Evolutionary conservation across 2,113 vertebrate species (phyloP).

Genomic region (Oplegnathus fasciatus): DNA sequence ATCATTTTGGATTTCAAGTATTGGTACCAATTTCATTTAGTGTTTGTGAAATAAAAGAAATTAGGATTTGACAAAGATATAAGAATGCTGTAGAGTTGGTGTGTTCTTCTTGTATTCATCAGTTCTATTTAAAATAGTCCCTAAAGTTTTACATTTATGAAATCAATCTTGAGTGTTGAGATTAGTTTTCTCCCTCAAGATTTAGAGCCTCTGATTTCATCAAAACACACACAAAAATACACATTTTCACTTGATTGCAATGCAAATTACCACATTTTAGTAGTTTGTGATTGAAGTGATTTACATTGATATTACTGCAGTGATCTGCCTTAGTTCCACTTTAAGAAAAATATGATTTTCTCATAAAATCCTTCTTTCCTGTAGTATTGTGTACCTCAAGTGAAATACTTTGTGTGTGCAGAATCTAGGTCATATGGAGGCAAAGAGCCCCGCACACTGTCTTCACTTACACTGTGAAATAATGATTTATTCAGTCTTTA

Average conservation of each 20-base stretch:
- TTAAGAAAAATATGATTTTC: background rate
- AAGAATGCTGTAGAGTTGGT: background rate
- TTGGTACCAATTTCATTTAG: background rate
- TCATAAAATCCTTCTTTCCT: background rate
- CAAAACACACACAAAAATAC: background rate
- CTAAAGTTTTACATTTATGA: background rate
- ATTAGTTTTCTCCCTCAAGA: background rate
- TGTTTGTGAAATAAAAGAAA: background rate
- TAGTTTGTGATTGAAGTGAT: background rate
- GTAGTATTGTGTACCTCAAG: background rate
- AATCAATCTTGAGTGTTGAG: background rate
- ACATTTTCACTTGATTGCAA: background rate
- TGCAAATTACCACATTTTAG: background rate
- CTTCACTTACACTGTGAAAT: constrained; percentile 27
- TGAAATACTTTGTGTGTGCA: background rate
- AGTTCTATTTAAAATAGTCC: background rate
- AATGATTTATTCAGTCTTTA: constrained; percentile 65
- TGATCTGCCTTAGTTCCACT: background rate
- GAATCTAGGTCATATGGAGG: constrained; percentile 46
- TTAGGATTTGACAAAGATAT: background rate
- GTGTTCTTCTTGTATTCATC: too few relatives aligned
- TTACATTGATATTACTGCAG: background rate
- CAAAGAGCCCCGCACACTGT: background rate
- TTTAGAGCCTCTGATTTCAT: background rate
- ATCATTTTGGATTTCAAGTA: constrained; percentile 11